These are phyloP conservation scores for Lagorchestes hirsutus DNA, from an alignment of 2,797 vertebrate species.

Conservation along the genomic window DNA sequence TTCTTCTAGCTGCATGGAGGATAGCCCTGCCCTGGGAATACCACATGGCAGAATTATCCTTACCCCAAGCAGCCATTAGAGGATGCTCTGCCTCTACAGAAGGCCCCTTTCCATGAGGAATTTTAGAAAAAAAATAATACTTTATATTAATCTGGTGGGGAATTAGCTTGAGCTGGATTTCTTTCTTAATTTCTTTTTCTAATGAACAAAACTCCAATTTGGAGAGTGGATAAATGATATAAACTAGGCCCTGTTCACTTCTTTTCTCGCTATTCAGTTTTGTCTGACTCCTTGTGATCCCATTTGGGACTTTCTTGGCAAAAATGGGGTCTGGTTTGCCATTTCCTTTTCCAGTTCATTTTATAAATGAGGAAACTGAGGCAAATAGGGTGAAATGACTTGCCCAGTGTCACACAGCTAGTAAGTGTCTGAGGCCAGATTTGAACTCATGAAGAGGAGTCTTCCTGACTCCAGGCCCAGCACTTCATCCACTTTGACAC, in stretches of 20 bases:
- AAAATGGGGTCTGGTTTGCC: not conserved
- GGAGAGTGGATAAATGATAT: not conserved
- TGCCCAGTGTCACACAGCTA: not conserved
- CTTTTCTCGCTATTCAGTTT: not conserved
- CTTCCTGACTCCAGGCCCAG: not conserved
- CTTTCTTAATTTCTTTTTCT: not conserved
- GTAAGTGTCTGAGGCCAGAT: not conserved
- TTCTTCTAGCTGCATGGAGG: not conserved
- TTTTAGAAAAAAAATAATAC: not conserved
- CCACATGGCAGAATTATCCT: not conserved
- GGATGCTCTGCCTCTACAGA: not conserved
- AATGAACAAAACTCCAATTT: not conserved
- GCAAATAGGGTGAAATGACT: not conserved
- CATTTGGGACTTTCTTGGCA: not conserved
- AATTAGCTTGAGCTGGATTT: not conserved
- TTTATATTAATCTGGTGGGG: not conserved
- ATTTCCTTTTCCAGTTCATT: not conserved
- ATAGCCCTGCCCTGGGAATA: not conserved
- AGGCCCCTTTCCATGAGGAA: not conserved
- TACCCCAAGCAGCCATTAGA: not conserved
- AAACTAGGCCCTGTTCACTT: not conserved
- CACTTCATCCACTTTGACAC: not conserved
- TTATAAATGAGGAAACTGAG: not conserved
- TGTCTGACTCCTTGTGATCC: not conserved
- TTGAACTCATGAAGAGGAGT: not conserved